Base-by-base conservation (phyloP, 2,888 invertebrate genomes). In the Agrotis ipsilon region DNA sequence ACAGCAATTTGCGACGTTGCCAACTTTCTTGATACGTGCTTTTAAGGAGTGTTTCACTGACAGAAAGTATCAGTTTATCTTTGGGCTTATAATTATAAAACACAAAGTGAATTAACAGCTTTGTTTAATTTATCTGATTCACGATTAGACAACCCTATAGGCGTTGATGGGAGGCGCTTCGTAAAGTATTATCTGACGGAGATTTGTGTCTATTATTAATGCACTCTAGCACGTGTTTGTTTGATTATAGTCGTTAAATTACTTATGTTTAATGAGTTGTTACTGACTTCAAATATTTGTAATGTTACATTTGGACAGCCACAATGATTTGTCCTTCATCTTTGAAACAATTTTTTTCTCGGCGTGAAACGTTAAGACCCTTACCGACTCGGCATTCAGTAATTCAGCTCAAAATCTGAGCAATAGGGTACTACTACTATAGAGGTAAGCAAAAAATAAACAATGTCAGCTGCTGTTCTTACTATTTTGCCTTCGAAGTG, bases 191-290 rank as follows among this genome's bases (percentile, higher is more conserved):
- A 46, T 70, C 64, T 65, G 67, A 70, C 80, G 46, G 61, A 58
- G 82, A 80, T 82, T 82, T 63, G 69, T 68, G 66, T 73, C 61
- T 82, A 63, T 69, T 57, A 52, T 68, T 69, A 73, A 80, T 73
- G 67, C 54, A 61, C 39, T 43, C 11, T 0, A 71, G 64, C 72
- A 67, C 64, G 71, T 71, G 71, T 76, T 75, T 57, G 43, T 71
- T 61, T 71, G 39, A 57, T 71, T 46, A 49, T 67, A 9, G 18
- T 45, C 58, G 27, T 66, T 59, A 49, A 73, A 62, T 27, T 39
- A 32, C 32, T 32, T 27, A 27, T 14, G 39, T 72, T 0, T 57
- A 21, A 27, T 61, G 21, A 16, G 45, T 24, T 76, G 24, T 60
- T 24, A 51, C n/a, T 57, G 19, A 61, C 49, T 55, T 68, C 6